A percentile compares a stretch with the other conserved stretches of the same genome.
Conservation (phyloP, 1,140 invertebrate species). For the Bombyx mori region DNA sequence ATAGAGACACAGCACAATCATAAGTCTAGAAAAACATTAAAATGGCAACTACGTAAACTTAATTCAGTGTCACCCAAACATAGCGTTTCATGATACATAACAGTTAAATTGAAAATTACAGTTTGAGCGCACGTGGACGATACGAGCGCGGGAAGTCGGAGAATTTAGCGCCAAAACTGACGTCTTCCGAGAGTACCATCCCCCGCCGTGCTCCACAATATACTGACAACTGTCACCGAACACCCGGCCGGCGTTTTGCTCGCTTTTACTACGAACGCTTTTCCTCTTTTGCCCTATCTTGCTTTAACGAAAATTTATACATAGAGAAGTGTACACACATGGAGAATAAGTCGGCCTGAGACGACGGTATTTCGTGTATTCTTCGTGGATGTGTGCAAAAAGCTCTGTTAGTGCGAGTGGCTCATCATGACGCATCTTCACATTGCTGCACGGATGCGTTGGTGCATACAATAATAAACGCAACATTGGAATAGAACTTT, state of each 20-base stretch:
- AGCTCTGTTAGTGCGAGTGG: constrained; percentile 28
- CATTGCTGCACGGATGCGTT: constrained; percentile 29
- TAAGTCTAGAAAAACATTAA: constrained; percentile 37
- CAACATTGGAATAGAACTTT: constrained; percentile 17
- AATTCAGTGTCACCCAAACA: constrained; percentile 20
- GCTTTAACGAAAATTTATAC: constrained; percentile 54
- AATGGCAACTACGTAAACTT: constrained; percentile 25
- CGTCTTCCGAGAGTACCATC: constrained; percentile 44
- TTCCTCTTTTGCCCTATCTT: constrained; percentile 59
- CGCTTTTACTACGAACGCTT: constrained; percentile 51
- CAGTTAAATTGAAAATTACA: constrained; percentile 13
- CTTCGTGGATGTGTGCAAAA: constrained; percentile 24
- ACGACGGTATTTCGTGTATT: constrained; percentile 23
- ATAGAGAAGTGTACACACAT: constrained; percentile 42
- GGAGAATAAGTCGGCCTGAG: constrained; percentile 34
- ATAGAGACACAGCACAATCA: constrained; percentile 47
- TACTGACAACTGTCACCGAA: constrained; percentile 53
- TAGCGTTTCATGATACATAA: constrained; percentile 16
- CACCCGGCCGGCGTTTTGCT: constrained; percentile 41
- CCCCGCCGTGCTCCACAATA: constrained; percentile 39
- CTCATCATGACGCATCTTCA: constrained; percentile 39
- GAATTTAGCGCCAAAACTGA: constrained; percentile 36
- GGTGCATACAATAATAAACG: constrained; percentile 39
- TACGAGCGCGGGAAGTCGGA: constrained; percentile 51
- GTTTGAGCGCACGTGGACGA: constrained; percentile 31